These are phyloP conservation scores for Phrynocephalus guinanensis DNA, from an alignment of 2,797 vertebrate species.

Conservation along the genomic window DNA sequence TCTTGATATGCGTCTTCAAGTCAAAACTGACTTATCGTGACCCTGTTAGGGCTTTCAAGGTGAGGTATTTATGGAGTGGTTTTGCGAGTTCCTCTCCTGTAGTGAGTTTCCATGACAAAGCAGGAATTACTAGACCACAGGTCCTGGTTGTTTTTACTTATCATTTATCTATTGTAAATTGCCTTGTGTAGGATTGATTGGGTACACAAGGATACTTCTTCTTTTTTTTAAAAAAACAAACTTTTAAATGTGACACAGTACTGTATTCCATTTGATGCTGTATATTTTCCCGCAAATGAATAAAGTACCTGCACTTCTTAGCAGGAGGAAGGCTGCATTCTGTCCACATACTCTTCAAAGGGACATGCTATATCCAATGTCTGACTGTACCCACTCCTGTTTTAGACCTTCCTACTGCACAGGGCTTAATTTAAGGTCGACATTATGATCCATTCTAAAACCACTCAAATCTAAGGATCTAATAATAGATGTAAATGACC, in stretches of 20 bases:
- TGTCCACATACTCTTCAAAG: background rate
- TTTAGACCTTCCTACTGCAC: background rate
- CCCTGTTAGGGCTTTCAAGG: too few species aligned
- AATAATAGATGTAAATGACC: background rate
- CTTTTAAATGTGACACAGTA: too few species aligned
- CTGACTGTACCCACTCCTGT: too few species aligned
- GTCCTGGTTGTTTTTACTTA: background rate
- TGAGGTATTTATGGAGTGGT: too few species aligned
- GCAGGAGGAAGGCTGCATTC: background rate
- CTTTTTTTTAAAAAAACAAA: too few species aligned
- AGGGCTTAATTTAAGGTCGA: background rate
- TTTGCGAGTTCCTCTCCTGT: too few species aligned
- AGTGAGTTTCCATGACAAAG: background rate
- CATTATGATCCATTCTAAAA: background rate
- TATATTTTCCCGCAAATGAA: background rate
- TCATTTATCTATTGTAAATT: background rate
- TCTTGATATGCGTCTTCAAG: background rate
- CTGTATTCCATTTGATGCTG: background rate
- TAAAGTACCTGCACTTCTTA: background rate
- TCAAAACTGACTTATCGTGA: too few species aligned
- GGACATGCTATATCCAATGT: too few species aligned
- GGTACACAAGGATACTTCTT: background rate
- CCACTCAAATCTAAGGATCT: background rate
- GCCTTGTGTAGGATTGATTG: background rate
- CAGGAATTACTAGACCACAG: background rate